Conservation (phyloP, 1,140 invertebrate genomes). For the Maconellicoccus hirsutus region DNA sequence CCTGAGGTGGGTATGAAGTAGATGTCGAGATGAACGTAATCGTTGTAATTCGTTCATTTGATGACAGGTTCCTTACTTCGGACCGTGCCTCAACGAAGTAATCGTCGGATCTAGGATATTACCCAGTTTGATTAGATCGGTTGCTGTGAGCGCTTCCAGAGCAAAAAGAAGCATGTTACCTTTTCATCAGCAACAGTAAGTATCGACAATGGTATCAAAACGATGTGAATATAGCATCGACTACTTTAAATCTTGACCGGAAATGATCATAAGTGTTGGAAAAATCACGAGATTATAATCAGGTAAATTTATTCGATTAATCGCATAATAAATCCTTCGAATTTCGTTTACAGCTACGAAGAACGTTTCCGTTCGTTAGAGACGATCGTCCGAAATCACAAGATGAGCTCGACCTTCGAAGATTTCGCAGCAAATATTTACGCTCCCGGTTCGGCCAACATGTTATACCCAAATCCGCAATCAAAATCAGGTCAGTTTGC, state of each 20-base stretch:
- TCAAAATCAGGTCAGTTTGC: background rate
- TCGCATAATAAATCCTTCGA: background rate
- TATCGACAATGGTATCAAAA: too few relatives aligned
- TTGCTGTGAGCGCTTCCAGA: conserved; percentile 83
- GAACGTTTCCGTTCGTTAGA: conserved; percentile 78
- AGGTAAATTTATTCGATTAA: background rate
- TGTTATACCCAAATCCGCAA: conserved; percentile 12
- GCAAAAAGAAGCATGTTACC: conserved; percentile 77
- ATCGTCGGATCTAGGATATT: conserved; percentile 72
- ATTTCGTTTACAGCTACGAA: conserved; percentile 58
- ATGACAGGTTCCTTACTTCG: conserved; percentile 78
- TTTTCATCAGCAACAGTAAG: conserved; percentile 81
- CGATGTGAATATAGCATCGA: too few relatives aligned
- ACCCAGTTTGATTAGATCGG: conserved; percentile 78
- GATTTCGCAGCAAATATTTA: conserved; percentile 77
- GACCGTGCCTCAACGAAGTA: conserved; percentile 89
- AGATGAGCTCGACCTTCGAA: conserved; percentile 81
- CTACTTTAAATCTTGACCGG: too few relatives aligned
- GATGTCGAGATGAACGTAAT: background rate
- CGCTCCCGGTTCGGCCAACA: conserved; percentile 49
- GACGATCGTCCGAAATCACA: conserved; percentile 77
- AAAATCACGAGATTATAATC: too few relatives aligned
- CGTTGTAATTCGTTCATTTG: conserved; percentile 15
- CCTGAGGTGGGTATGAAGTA: conserved; percentile 50
- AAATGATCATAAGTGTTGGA: too few relatives aligned